Evolutionary conservation across 2,113 vertebrate species (phyloP).

Genomic region (Grammomys surdaster): DNA sequence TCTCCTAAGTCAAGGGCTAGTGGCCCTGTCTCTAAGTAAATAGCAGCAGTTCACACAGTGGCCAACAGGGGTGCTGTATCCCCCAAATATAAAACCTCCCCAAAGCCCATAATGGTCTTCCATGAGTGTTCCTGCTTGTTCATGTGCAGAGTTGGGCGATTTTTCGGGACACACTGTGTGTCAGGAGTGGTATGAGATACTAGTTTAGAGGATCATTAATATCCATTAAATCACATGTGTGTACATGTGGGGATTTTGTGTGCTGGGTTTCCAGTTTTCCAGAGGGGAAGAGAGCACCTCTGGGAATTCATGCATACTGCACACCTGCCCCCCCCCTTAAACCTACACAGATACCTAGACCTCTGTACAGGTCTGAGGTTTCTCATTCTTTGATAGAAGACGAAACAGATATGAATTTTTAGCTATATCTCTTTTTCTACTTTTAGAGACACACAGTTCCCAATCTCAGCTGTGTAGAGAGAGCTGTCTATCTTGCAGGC

Average conservation of each 20-base stretch:
- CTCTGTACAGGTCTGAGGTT: not conserved
- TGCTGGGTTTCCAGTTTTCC: not conserved
- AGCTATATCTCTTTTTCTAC: not conserved
- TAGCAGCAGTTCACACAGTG: rapidly evolving
- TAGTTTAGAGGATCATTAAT: no score
- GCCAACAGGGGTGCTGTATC: not conserved
- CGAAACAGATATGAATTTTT: not conserved
- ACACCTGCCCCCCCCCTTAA: no score
- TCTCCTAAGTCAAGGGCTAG: not conserved
- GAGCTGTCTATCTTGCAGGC: no score
- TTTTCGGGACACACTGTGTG: no score
- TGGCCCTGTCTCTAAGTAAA: not conserved
- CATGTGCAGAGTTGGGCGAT: no score
- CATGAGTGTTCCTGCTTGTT: no score
- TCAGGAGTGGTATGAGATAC: no score
- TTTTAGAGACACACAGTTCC: not conserved
- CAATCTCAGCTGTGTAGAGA: not conserved
- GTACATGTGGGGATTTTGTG: no score
- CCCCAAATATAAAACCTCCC: not conserved
- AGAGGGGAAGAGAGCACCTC: not conserved
- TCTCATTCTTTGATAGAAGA: not conserved
- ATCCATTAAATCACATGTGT: no score
- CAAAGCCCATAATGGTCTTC: no score
- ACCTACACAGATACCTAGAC: not conserved
- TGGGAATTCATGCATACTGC: rapidly evolving